Percentiles rank a stretch among this genome's conserved stretches.
These are phyloP conservation scores for Caenorhabditis sulstoni DNA, from an alignment of 2,888 invertebrate genomes.

Conservation along the genomic window DNA sequence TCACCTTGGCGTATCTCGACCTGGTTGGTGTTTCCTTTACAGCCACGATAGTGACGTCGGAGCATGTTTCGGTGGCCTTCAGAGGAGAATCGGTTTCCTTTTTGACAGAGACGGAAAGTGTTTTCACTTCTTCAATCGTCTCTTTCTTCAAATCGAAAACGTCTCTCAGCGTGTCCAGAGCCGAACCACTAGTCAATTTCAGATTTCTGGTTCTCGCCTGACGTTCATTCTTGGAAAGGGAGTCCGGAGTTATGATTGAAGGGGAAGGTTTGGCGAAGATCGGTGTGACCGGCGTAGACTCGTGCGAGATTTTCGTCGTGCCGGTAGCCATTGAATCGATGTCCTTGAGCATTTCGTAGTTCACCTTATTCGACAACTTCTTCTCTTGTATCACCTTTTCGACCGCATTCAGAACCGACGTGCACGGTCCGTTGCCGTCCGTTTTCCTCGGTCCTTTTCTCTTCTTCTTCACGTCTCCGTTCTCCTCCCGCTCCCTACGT, in stretches of 20 bases:
- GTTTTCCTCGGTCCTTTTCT: constrained; percentile 82
- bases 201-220: constrained; percentile 23
- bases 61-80: no score
- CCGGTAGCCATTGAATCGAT: constrained; percentile 45
- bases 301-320: neutral
- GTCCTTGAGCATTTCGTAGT: constrained; percentile 90
- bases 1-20: constrained; percentile 50
- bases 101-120: no score
- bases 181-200: neutral
- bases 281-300: neutral
- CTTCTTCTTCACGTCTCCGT: constrained; percentile 85
- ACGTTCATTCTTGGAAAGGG: constrained; percentile 40
- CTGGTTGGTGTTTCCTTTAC: no score
- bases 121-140: neutral
- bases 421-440: neutral
- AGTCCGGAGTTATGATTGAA: constrained; percentile 18
- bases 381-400: constrained; percentile 95
- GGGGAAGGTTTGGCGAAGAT: neutral
- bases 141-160: constrained; percentile 40
- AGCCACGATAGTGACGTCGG: no score
- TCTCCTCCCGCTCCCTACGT: constrained; percentile 66
- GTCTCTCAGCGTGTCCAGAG: constrained; percentile 26
- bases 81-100: no score
- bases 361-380: constrained; percentile 95
- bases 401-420: constrained; percentile 89